Base-by-base conservation (phyloP, 2,113 vertebrate genomes). In the Xenus cinereus region DNA sequence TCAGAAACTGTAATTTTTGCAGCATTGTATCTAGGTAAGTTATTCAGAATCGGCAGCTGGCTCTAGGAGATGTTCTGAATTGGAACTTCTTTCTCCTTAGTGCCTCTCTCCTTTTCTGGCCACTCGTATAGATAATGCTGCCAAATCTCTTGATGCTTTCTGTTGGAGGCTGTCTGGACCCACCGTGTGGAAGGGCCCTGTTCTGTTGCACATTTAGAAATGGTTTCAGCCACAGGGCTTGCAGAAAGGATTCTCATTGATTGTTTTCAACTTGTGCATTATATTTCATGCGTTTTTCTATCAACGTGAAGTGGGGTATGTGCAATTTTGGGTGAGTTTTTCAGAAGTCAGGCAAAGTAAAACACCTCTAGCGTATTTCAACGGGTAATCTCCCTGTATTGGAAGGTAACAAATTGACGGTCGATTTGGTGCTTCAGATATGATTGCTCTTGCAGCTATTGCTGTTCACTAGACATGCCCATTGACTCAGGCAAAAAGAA, bases 11-110 rank as follows among this genome's bases (percentile, higher is more conserved):
- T 53, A 14, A 32, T 67, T 87, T 82, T 68, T 63, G 60, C 76
- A 89, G 88, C 6, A 1, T 21, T 17, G 4, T 19, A 23, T 57
- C 22, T 82, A 35, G 56, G 63, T 50, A 45, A 74, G 64, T 79
- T 37, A 18, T 48, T 84, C 10, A 26, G 24, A 93, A 51, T 56
- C 0, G 0, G 41, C 3, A 2, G 1, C 10, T 45, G 43, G n/a
- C 59, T 94, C 32, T 56, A 72, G 62, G 57, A 72, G 45, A 56
- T 75, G 14, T 48, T 89, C 39, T 48, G 71, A 85, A 30, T 35
- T 1, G 7, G 30, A 91, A 28, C 60, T 57, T 30, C 39, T 41
- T 87, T 87, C 63, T 74, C 64, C 63, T 72, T 51, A 56, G 41
- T 22, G 51, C 27, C n/a, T 71, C 46, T 79, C 2, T 35, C 54